Conservation (phyloP, 2,797 vertebrate species). For the Syngnathus acus region DNA sequence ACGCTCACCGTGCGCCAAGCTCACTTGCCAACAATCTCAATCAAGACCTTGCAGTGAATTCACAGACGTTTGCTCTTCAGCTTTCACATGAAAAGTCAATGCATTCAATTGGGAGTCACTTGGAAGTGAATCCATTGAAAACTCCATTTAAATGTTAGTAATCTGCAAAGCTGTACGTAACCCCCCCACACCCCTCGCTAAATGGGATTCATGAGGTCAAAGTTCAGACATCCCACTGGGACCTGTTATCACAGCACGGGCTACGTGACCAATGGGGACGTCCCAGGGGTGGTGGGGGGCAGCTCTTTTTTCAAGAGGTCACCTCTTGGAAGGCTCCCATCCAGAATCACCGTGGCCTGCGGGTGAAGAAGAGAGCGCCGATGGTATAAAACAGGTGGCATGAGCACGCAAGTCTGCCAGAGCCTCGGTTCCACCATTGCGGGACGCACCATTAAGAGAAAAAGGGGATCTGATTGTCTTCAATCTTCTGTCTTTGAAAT, state of each 20-base stretch:
- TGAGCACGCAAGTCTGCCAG: slow-evolving; percentile 9
- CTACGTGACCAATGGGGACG: slow-evolving; percentile 40
- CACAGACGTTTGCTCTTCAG: slow-evolving; percentile 11
- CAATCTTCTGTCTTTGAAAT: slow-evolving; percentile 6
- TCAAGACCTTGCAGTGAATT: slow-evolving; percentile 23
- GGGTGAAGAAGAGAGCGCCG: slow-evolving; percentile 26
- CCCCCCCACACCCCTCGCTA: slow-evolving; percentile 44
- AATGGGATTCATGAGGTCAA: slow-evolving; percentile 42
- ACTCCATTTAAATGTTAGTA: slow-evolving; percentile 27
- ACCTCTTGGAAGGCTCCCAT: slow-evolving; percentile 36
- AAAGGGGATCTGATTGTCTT: background rate
- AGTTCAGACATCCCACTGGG: slow-evolving; percentile 51
- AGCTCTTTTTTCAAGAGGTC: slow-evolving; percentile 37
- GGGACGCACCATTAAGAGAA: background rate
- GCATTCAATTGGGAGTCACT: background rate
- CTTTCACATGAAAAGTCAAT: background rate
- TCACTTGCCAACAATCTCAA: slow-evolving; percentile 11
- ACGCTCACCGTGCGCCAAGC: slow-evolving; percentile 9
- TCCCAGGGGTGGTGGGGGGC: slow-evolving; percentile 4
- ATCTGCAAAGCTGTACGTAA: slow-evolving; percentile 16
- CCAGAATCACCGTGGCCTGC: slow-evolving; percentile 25
- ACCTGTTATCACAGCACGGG: slow-evolving; percentile 49
- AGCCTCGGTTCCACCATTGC: background rate
- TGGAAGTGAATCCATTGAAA: background rate
- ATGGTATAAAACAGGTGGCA: slow-evolving; percentile 53